phyloP scores from a whole-genome alignment of 2,888 invertebrate species.

The Xestoiulus laeticollis region DNA sequence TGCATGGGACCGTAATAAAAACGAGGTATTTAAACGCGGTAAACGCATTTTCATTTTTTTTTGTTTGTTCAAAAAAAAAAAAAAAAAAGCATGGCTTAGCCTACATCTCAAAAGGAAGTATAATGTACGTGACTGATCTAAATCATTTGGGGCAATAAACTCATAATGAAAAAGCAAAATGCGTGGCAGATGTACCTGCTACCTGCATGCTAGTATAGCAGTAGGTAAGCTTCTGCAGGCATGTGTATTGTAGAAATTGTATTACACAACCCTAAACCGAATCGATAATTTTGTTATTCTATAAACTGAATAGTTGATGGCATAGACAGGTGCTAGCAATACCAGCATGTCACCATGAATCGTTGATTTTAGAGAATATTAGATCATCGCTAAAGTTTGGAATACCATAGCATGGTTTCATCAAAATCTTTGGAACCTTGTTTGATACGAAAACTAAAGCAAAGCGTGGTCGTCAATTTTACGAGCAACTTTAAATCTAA shows the following conservation, averaged over 20 bases:
- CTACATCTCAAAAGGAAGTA: constrained; percentile 35
- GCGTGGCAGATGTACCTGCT: constrained; percentile 38
- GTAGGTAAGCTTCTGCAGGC: constrained; percentile 16
- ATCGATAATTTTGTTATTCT: background rate
- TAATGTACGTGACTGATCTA: constrained; percentile 36
- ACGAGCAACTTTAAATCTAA: background rate
- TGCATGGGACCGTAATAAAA: background rate
- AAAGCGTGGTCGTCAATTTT: no score
- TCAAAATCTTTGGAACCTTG: no score
- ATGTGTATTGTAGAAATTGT: no score
- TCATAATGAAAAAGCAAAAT: constrained; percentile 39
- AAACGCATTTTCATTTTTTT: background rate
- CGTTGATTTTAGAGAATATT: no score
- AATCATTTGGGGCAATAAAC: constrained; percentile 43
- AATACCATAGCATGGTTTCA: no score
- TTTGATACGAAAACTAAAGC: no score
- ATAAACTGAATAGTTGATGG: background rate
- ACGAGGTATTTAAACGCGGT: constrained; percentile 2
- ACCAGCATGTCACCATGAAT: no score
- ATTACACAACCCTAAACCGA: background rate
- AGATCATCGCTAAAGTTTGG: no score
- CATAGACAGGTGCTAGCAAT: background rate
- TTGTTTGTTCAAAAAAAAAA: background rate
- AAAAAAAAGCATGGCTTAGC: background rate
- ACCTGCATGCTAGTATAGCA: constrained; percentile 20